Evolutionary conservation across 2,888 invertebrate species (phyloP).

Genomic region (Dioctria linearis): DNA sequence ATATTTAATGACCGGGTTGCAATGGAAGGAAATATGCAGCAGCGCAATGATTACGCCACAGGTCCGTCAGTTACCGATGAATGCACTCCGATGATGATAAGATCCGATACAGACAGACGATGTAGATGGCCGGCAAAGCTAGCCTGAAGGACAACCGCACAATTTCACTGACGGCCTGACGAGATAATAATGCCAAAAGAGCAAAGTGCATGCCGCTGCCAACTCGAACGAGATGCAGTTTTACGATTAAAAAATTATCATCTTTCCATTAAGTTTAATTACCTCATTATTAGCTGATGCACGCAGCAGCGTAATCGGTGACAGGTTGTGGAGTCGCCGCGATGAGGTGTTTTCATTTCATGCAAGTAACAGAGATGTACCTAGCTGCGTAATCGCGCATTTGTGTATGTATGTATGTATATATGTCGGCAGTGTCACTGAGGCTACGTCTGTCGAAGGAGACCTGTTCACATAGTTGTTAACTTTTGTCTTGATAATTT

Average conservation of each 20-base stretch:
- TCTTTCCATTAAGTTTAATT: constrained; percentile 48
- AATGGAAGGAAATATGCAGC: constrained; percentile 34
- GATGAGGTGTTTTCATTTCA: constrained; percentile 23
- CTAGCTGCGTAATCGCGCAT: background rate
- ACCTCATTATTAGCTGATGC: constrained; percentile 46
- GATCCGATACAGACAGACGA: background rate
- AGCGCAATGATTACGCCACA: constrained; percentile 27
- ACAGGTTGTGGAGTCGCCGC: constrained; percentile 24
- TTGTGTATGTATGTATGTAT: background rate
- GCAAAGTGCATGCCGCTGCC: constrained; percentile 16
- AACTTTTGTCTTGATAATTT: no score
- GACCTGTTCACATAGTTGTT: no score
- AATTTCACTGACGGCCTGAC: constrained; percentile 38
- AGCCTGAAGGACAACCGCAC: constrained; percentile 40
- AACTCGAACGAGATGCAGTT: constrained; percentile 19
- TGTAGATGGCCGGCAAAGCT: background rate
- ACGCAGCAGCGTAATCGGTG: constrained; percentile 38
- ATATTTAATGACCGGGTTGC: constrained; percentile 42
- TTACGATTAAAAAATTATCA: constrained; percentile 45
- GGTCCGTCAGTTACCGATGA: constrained; percentile 24
- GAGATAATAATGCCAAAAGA: constrained; percentile 44
- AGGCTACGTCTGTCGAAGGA: no score
- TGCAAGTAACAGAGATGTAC: constrained; percentile 19
- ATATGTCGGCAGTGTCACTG: constrained; percentile 12
- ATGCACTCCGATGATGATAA: constrained; percentile 32